A percentile compares a stretch with the other conserved stretches of the same genome.
Conservation (phyloP, 2,113 vertebrate genomes). For the Panurus biarmicus region DNA sequence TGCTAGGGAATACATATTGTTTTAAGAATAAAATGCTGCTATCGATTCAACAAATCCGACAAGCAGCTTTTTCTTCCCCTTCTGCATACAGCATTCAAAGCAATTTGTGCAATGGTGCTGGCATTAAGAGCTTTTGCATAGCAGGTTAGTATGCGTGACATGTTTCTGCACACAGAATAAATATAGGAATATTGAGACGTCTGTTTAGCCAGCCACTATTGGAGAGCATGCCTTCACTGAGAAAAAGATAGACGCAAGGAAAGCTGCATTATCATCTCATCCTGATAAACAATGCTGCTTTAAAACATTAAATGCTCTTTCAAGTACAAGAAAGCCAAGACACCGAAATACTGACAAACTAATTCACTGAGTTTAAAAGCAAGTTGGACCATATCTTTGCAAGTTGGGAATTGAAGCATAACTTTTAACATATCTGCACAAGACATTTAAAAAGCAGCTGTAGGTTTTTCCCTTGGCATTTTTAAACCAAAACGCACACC, state of each 20-base stretch:
- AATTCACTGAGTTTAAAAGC: not conserved
- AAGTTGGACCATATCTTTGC: not conserved
- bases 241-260: not conserved
- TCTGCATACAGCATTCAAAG: constrained; percentile 50
- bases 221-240: constrained; percentile 44
- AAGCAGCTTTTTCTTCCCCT: not conserved
- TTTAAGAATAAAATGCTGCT: constrained; percentile 23
- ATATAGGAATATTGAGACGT: not conserved
- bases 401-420: not conserved
- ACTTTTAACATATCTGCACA: not conserved
- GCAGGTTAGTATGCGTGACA: constrained; percentile 50
- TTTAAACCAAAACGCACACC: not conserved
- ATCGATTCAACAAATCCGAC: not conserved
- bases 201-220: not conserved
- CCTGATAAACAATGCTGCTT: constrained; percentile 33
- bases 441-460: not conserved
- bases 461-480: not conserved
- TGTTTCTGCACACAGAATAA: constrained; percentile 33
- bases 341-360: not conserved
- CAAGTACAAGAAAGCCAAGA: constrained; percentile 16
- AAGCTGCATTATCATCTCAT: constrained; percentile 39
- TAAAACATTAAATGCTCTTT: not conserved
- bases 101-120: not conserved
- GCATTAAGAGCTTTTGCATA: not conserved
- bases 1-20: not conserved